A percentile compares a stretch with the other conserved stretches of the same genome.
These are phyloP conservation scores for Athalia rosae DNA, from an alignment of 2,888 invertebrate species.

Conservation along the genomic window DNA sequence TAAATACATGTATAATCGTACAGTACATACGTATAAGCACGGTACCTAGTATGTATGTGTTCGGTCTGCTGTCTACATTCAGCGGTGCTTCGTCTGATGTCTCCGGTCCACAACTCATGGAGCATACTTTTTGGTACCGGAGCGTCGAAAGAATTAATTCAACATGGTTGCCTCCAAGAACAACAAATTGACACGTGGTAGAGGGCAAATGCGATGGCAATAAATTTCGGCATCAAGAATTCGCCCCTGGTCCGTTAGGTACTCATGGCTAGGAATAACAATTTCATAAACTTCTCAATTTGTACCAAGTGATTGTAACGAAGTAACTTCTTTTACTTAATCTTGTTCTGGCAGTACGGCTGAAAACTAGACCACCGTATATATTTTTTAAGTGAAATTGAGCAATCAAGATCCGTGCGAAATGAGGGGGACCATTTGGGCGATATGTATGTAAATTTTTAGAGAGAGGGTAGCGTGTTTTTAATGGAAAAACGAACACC, in stretches of 20 bases:
- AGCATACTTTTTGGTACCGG: not conserved
- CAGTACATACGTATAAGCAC: too few species aligned
- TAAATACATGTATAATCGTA: too few species aligned
- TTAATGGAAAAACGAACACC: not conserved
- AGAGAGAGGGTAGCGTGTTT: constrained; percentile 13
- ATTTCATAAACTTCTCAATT: constrained; percentile 25
- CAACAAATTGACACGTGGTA: constrained; percentile 28
- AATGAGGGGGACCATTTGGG: constrained; percentile 11
- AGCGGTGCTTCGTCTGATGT: constrained; percentile 5
- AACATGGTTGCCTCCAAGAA: constrained; percentile 13
- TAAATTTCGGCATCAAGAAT: constrained; percentile 22
- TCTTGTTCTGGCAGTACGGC: not conserved
- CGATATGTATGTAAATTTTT: constrained; percentile 22
- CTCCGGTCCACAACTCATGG: not conserved
- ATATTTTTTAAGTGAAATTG: constrained; percentile 19
- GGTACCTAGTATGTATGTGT: too few species aligned
- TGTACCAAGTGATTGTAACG: constrained; percentile 15
- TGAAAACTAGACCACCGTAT: not conserved
- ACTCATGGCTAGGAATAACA: constrained; percentile 12
- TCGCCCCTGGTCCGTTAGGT: constrained; percentile 2
- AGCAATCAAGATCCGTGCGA: constrained; percentile 19
- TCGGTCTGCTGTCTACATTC: too few species aligned
- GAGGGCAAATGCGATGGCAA: constrained; percentile 17
- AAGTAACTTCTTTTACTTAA: not conserved
- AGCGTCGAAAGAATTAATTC: constrained; percentile 22